Evolutionary conservation across 2,797 vertebrate species (phyloP).

Genomic region (Syndactyla subalaris): DNA sequence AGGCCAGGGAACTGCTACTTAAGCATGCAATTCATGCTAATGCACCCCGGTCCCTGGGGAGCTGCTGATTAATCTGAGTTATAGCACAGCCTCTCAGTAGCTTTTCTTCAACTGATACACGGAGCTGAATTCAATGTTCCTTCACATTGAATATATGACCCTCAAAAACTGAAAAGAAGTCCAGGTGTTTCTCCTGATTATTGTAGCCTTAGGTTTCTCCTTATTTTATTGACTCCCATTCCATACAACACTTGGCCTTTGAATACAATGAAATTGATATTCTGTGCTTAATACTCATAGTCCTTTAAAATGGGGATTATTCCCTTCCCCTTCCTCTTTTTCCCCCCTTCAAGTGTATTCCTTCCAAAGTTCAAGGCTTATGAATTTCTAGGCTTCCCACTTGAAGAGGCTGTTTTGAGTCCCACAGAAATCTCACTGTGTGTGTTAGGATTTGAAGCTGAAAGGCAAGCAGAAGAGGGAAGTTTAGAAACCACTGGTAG

Average conservation of each 20-base stretch:
- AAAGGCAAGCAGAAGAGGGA: neutral
- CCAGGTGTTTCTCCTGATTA: neutral
- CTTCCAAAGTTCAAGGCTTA: neutral
- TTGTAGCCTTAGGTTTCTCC: neutral
- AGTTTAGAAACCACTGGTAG: neutral
- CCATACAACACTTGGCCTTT: neutral
- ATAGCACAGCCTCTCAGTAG: neutral
- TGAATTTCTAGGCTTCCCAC: neutral
- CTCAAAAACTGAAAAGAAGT: neutral
- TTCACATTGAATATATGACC: neutral
- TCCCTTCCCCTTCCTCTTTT: neutral
- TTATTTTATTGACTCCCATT: neutral
- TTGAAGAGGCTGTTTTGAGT: neutral
- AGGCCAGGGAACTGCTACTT: neutral
- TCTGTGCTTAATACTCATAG: neutral
- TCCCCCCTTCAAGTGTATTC: neutral
- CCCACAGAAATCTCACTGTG: neutral
- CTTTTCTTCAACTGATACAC: slow-evolving; percentile 21
- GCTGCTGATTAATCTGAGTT: neutral
- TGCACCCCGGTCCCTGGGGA: neutral
- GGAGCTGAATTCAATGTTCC: slow-evolving; percentile 2
- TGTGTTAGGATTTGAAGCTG: neutral
- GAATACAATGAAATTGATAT: neutral
- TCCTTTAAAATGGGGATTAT: neutral
- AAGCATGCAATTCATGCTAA: neutral